Evolutionary conservation across 2,888 invertebrate genomes (phyloP), one percentile per base, ranked within the genome.

Genomic region (Quadroppia sp.): DNA sequence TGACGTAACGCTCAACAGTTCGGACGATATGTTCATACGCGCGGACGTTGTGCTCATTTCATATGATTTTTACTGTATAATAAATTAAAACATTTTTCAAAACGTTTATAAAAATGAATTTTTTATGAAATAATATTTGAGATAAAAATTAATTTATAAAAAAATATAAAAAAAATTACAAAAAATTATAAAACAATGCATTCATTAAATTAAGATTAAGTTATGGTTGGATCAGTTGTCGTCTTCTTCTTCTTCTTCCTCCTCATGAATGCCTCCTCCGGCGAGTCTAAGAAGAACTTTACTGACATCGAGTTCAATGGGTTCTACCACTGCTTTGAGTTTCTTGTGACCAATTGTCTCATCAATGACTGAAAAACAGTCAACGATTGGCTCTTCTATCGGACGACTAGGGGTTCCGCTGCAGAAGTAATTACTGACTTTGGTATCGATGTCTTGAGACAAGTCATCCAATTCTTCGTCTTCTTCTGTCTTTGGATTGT

Each of bases 351-450:
- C 20, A 36, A 30, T 20, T 11, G 30, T 20, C 11, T 15, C 11
- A 67, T 67, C 42, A 9, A 42, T 23, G n/a, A 67, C 3, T 7
- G 36, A 42, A 13, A 67, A 4, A 9, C 40, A 42, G 15, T 67
- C 23, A 67, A 67, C 42, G 2, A 67, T 42, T 6, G 64, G 64
- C 36, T 36, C 36, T n/a, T 64, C 64, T 4, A 64, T 64, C 2
- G 67, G 40, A 67, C 67, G 40, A 23, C 42, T n/a, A 23, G 67
- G 67, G 13, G 67, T 67, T 36, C 67, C 67, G 42, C 67, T 67
- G 23, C 2, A 23, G 11, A 67, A 42, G 40, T 67, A 67, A 25
- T 59, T 59, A 17, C 15, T 61, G n/a, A 32, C 32, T 1, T 23
- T 13, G 28, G 28, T 1, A 15, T 15, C 15, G 45, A 13, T 45